Conservation (phyloP, 2,113 vertebrate species). For the Callaeas wilsoni region DNA sequence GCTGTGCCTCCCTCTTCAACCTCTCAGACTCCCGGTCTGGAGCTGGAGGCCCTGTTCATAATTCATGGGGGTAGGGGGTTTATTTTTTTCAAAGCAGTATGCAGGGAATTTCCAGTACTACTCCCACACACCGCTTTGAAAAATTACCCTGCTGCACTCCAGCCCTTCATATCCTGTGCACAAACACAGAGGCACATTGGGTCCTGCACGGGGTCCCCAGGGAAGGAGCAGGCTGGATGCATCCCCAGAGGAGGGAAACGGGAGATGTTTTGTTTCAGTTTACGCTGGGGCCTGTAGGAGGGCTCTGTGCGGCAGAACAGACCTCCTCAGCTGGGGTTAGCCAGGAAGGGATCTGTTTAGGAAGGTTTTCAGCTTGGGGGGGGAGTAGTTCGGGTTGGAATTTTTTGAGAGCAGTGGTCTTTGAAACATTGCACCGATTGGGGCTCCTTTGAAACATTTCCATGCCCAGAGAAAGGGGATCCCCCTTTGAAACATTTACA, state of each 20-base stretch:
- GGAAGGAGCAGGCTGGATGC: slow-evolving; percentile 14
- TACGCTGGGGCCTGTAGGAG: background rate
- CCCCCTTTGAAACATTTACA: slow-evolving; percentile 52
- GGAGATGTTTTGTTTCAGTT: slow-evolving; percentile 38
- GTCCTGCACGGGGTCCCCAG: background rate
- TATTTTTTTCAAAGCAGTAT: slow-evolving; percentile 27
- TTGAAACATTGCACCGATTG: slow-evolving; percentile 24
- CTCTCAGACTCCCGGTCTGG: background rate
- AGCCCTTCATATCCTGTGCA: slow-evolving; percentile 37
- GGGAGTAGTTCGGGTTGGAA: background rate
- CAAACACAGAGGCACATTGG: slow-evolving; percentile 14
- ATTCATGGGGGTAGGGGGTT: background rate
- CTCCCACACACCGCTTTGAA: slow-evolving; percentile 21
- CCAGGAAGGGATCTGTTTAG: slow-evolving; percentile 42
- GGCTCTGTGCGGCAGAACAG: background rate
- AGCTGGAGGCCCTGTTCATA: background rate
- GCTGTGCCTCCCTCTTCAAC: background rate
- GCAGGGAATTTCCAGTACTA: slow-evolving; percentile 22
- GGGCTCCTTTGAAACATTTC: slow-evolving; percentile 56
- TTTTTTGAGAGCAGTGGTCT: slow-evolving; percentile 19
- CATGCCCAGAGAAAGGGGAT: background rate
- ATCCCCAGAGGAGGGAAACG: slow-evolving; percentile 5
- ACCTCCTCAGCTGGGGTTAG: background rate
- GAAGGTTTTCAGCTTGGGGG: background rate
- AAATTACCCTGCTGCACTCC: slow-evolving; percentile 41